Evolutionary conservation across 1,140 invertebrate species (phyloP).

Genomic region (Calosoma granatense): DNA sequence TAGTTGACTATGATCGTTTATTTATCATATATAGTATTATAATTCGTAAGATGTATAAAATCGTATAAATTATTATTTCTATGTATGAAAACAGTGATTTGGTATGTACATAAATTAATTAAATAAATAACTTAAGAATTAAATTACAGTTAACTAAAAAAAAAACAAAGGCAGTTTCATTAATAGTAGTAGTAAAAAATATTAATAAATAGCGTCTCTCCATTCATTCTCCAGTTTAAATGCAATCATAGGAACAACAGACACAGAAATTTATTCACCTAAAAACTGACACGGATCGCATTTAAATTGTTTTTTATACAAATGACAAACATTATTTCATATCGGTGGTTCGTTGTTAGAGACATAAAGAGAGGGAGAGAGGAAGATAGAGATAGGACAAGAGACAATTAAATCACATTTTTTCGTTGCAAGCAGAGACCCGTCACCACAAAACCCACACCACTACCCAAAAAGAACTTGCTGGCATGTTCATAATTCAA

Average conservation of each 20-base stretch:
- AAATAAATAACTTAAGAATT: constrained; percentile 1
- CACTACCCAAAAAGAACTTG: constrained; percentile 2
- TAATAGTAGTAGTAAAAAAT: no score
- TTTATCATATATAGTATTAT: not conserved
- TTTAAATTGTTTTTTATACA: no score
- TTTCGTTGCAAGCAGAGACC: not conserved
- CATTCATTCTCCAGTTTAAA: no score
- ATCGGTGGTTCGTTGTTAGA: no score
- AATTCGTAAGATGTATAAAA: not conserved
- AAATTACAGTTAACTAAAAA: not conserved
- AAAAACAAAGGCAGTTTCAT: not conserved
- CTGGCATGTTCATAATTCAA: constrained; percentile 2
- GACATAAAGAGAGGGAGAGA: no score
- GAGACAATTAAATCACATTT: constrained; percentile 4
- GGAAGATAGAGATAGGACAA: no score
- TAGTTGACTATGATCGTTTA: not conserved
- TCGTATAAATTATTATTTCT: not conserved
- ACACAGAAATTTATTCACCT: not conserved
- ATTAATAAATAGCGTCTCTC: no score
- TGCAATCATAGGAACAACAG: no score
- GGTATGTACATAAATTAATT: constrained; percentile 4
- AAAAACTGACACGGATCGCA: not conserved
- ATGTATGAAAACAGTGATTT: not conserved
- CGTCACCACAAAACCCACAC: not conserved
- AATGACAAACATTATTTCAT: no score